Evolutionary conservation across 2,113 vertebrate species (phyloP).

Genomic region (Clinocottus analis): DNA sequence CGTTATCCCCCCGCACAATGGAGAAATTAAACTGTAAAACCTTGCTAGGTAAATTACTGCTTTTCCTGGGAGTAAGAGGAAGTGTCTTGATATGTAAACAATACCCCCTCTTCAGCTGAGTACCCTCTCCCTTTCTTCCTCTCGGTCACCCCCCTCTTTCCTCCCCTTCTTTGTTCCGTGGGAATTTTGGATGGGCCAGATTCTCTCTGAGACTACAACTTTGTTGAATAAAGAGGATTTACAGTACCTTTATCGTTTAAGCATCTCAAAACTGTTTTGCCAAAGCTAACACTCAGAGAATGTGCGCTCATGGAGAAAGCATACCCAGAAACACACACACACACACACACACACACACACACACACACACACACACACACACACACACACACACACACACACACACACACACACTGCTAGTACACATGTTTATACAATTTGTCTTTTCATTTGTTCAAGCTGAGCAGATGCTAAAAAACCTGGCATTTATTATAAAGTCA

Average conservation of each 20-base stretch:
- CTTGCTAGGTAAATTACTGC: constrained; percentile 75
- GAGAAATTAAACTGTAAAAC: constrained; percentile 76
- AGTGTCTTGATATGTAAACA: constrained; percentile 78
- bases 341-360: not conserved
- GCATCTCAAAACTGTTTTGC: constrained; percentile 60
- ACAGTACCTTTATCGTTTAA: constrained; percentile 62
- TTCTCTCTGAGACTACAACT: constrained; percentile 69
- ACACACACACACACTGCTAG: not conserved
- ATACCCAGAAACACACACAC: constrained; percentile 4
- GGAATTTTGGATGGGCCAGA: constrained; percentile 75
- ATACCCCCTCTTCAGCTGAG: constrained; percentile 68
- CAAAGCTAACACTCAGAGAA: constrained; percentile 58
- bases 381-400: not conserved
- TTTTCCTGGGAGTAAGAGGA: constrained; percentile 75
- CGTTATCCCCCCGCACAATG: constrained; percentile 73
- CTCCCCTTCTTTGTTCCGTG: constrained; percentile 67
- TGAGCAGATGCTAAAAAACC: not conserved
- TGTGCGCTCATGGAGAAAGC: constrained; percentile 34
- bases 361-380: not conserved
- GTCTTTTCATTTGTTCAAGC: not conserved
- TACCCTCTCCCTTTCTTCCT: constrained; percentile 37
- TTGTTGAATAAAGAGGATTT: constrained; percentile 78
- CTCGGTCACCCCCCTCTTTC: not conserved
- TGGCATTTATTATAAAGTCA: not conserved
- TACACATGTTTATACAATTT: not conserved